Evolutionary conservation across 2,888 invertebrate genomes (phyloP), one percentile per base, ranked within the genome.

Genomic region (Teinopalpus imperialis): DNA sequence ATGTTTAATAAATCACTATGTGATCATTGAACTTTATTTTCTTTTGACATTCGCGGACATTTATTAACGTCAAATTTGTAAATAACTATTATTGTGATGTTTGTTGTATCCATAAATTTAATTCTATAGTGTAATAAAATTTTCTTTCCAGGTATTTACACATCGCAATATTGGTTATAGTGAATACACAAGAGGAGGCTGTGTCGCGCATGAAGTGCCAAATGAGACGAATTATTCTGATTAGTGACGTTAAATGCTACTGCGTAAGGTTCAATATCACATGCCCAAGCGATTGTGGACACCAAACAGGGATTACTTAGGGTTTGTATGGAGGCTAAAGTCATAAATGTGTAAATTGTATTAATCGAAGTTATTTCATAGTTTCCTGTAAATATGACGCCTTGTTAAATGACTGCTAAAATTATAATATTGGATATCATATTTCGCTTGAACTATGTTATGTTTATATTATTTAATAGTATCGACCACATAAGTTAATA

Each of bases 321-420:
- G 6, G 27, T 30, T 24, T 30, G n/a, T 30, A 36, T 13, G 31
- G 26, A 29, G 9, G 13, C 31, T 31, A 23, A 21, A 29, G 8
- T 43, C 12, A 10, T 27, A 6, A 20, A 39, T 29, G 21, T 32
- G 30, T 26, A 26, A 13, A 32, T 26, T 24, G 18, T 26, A 12
- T 37, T 31, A 29, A 14, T 35, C 2, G 7, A 30, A 21, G n/a
- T 10, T 16, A 7, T 36, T 26, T 6, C 6, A 8, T 9, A 10
- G 1, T 27, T 37, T 16, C 30, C 43, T 52, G 49, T 52, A 48
- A 23, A 44, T 29, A 43, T 41, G 16, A 41, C 52, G 48, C n/a
- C n/a, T n/a, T n/a, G n/a, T n/a, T n/a, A n/a, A n/a, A n/a, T n/a
- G n/a, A n/a, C n/a, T n/a, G n/a, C n/a, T n/a, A n/a, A n/a, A n/a